Conservation (phyloP, 2,888 invertebrate species). For the Dynastes tityus region DNA sequence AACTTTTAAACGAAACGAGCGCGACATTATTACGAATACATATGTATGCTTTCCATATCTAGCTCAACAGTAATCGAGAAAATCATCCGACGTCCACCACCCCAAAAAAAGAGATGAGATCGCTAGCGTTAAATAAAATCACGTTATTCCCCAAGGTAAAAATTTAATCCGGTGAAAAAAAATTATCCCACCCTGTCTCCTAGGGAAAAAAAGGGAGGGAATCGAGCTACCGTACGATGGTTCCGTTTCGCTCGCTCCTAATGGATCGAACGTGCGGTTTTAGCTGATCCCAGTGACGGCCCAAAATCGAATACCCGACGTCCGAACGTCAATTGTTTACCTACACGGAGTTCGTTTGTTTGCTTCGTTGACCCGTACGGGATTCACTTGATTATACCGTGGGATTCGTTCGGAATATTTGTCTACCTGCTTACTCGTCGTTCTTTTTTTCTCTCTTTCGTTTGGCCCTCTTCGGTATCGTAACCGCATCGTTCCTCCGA, state of each 20-base stretch:
- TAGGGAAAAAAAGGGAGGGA: neutral
- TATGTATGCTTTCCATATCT: neutral
- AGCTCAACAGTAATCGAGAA: neutral
- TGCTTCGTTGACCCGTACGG: conserved; percentile 39
- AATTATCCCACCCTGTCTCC: conserved; percentile 23
- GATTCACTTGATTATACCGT: conserved; percentile 43
- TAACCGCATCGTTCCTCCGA: neutral
- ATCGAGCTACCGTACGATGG: neutral
- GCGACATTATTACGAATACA: neutral
- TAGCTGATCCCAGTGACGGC: conserved; percentile 20
- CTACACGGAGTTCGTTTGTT: conserved; percentile 44
- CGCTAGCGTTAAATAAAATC: conserved; percentile 39
- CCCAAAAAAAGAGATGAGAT: conserved; percentile 1
- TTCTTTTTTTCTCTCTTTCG: conserved; percentile 11
- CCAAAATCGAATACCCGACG: conserved; percentile 42
- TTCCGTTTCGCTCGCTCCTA: neutral
- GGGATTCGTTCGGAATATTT: conserved; percentile 36
- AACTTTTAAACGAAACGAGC: conserved; percentile 4
- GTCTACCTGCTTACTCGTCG: conserved; percentile 35
- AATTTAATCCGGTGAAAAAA: conserved; percentile 41
- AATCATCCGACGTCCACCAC: neutral
- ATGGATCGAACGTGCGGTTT: conserved; percentile 22
- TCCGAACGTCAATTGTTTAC: conserved; percentile 46
- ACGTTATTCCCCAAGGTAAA: conserved; percentile 29
- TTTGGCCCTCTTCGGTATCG: conserved; percentile 8